Evolutionary conservation across 2,113 vertebrate genomes (phyloP).

Genomic region (Herpailurus yagouaroundi): DNA sequence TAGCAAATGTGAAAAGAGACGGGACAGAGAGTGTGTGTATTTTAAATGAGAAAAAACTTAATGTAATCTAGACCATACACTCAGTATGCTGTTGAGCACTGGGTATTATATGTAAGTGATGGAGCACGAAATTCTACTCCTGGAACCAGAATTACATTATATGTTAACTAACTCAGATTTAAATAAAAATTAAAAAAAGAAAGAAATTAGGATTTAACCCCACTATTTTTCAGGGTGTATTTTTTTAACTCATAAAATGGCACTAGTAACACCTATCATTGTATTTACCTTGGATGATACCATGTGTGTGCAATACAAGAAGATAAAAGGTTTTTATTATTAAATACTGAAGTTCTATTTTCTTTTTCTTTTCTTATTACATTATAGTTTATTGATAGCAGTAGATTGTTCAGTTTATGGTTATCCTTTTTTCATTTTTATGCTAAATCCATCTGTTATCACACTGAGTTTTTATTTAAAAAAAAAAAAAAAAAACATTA

Average conservation of each 20-base stretch:
- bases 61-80: neutral
- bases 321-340: neutral
- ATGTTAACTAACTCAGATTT: too few relatives aligned
- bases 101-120: too few relatives aligned
- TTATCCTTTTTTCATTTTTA: neutral
- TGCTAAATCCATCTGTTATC: neutral
- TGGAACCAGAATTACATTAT: too few relatives aligned
- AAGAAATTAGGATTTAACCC: neutral
- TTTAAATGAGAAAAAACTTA: neutral
- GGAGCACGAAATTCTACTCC: too few relatives aligned
- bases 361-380: neutral
- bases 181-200: too few relatives aligned
- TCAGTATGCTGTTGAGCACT: neutral
- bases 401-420: neutral
- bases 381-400: neutral
- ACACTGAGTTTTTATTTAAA: neutral
- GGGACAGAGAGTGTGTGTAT: neutral
- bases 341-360: neutral
- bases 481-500: neutral
- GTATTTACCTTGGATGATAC: neutral
- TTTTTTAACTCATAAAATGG: neutral
- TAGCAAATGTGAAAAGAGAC: neutral
- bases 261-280: neutral
- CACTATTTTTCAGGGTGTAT: neutral
- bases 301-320: neutral